A percentile compares a stretch with the other conserved stretches of the same genome.
Evolutionary conservation across 2,888 invertebrate genomes (phyloP).

Genomic region (Phyllotreta striolata): DNA sequence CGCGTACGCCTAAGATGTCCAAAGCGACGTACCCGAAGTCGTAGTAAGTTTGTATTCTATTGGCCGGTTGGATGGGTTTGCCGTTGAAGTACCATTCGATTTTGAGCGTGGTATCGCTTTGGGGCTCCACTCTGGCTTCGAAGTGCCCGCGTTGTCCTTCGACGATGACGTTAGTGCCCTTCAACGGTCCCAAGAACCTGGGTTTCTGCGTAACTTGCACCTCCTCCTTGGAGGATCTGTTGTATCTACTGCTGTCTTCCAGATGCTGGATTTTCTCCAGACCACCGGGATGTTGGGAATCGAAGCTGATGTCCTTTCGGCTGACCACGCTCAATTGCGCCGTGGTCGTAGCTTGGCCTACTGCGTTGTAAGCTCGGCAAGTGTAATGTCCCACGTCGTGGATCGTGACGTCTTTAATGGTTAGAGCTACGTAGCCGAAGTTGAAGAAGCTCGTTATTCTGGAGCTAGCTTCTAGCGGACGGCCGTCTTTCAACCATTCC

Average conservation of each 20-base stretch:
- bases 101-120: slow-evolving; percentile 90
- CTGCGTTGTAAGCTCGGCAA: slow-evolving; percentile 85
- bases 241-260: slow-evolving; percentile 82
- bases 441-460: slow-evolving; percentile 93
- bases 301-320: slow-evolving; percentile 85
- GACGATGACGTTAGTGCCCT: slow-evolving; percentile 91
- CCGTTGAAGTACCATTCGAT: slow-evolving; percentile 99
- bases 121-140: slow-evolving; percentile 93
- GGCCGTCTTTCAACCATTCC: slow-evolving; percentile 93
- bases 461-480: slow-evolving; percentile 90
- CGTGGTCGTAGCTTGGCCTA: slow-evolving; percentile 84
- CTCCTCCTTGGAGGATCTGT: slow-evolving; percentile 72
- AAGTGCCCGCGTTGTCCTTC: slow-evolving; percentile 95
- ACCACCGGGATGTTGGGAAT: slow-evolving; percentile 92
- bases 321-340: slow-evolving; percentile 86
- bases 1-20: slow-evolving; percentile 90
- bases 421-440: slow-evolving; percentile 93
- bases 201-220: slow-evolving; percentile 81
- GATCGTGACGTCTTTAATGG: slow-evolving; percentile 88
- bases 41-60: slow-evolving; percentile 91
- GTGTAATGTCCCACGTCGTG: slow-evolving; percentile 91
- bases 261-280: slow-evolving; percentile 90
- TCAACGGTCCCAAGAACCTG: slow-evolving; percentile 86
- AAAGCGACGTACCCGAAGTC: slow-evolving; percentile 98
- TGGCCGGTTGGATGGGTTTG: slow-evolving; percentile 85